Percentiles rank a stretch among this genome's conserved stretches.
phyloP scores from a whole-genome alignment of 2,888 invertebrate species.

The Calameuta filiformis region DNA sequence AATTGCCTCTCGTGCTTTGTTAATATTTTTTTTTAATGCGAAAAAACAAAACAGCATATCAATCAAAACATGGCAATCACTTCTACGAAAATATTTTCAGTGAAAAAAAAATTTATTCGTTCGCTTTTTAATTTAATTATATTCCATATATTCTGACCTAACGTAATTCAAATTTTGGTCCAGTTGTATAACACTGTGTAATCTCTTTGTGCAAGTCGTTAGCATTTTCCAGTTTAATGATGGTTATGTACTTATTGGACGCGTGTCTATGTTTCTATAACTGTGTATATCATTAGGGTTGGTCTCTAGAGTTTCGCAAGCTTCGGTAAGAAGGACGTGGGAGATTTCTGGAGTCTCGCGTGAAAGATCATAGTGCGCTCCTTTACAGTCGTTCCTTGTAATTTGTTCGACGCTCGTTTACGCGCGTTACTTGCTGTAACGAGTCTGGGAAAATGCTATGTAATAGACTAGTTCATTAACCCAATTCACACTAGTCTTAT shows the following conservation, averaged over 20 bases:
- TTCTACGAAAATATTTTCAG: not conserved
- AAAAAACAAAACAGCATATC: not conserved
- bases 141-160: not conserved
- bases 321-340: not conserved
- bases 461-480: not conserved
- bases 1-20: not conserved
- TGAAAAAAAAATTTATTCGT: not conserved
- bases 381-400: not conserved
- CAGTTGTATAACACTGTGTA: not conserved
- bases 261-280: not conserved
- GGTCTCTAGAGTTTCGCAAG: not conserved
- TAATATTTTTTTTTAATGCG: not conserved
- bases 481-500: not conserved
- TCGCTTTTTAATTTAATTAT: not conserved
- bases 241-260: not conserved
- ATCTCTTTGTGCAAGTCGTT: not conserved
- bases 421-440: slow-evolving; percentile 2
- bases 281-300: not conserved
- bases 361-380: not conserved
- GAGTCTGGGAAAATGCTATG: not conserved
- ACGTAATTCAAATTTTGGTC: not conserved
- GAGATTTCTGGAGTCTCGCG: not conserved
- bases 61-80: not conserved
- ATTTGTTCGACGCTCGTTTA: not conserved
- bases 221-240: not conserved